phyloP scores from a whole-genome alignment of 2,113 vertebrate species.

The Herpetotheres cachinnans region DNA sequence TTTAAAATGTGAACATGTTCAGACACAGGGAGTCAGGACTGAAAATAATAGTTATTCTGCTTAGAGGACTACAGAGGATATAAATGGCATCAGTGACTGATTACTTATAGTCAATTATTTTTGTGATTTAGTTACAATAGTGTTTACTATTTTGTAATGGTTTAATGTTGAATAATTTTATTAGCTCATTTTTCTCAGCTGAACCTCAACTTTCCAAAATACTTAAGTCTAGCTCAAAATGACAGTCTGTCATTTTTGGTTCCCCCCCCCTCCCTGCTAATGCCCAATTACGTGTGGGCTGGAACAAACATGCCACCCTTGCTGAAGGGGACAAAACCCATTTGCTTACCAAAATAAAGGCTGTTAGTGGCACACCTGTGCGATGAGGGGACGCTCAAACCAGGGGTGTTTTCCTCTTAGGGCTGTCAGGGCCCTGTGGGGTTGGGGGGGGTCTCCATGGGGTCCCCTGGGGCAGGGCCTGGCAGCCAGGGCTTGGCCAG shows the following conservation, averaged over 20 bases:
- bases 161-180: background rate
- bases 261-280: background rate
- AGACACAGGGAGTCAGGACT: background rate
- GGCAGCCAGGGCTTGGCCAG: background rate
- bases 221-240: background rate
- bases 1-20: background rate
- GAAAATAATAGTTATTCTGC: background rate
- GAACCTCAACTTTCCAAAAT: background rate
- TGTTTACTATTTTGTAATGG: background rate
- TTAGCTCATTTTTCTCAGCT: background rate
- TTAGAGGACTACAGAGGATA: background rate
- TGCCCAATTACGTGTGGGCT: background rate
- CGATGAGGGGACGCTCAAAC: accelerated
- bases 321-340: background rate
- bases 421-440: background rate
- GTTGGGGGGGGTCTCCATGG: background rate
- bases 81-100: background rate
- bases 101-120: background rate
- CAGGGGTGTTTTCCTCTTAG: background rate
- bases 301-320: background rate
- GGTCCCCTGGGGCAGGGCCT: too few relatives aligned
- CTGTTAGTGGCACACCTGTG: background rate
- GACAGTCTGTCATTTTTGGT: background rate
- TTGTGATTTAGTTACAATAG: background rate
- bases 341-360: background rate